Conservation (phyloP, 2,888 invertebrate genomes). For the Troides oblongomaculatus region DNA sequence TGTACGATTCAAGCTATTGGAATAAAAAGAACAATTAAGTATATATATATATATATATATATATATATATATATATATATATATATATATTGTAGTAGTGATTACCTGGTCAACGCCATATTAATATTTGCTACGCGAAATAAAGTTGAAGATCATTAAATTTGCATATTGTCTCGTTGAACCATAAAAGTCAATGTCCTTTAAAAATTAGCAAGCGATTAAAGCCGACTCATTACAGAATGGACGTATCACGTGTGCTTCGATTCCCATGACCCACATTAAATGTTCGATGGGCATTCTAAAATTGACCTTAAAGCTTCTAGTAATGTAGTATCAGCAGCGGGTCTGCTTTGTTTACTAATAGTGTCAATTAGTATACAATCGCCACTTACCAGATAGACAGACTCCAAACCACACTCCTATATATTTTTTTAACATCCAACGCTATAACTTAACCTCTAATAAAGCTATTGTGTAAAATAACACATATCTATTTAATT, state of each 20-base stretch:
- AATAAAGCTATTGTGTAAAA: not conserved
- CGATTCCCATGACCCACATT: constrained; percentile 65
- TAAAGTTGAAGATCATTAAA: constrained; percentile 29
- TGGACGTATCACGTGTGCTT: constrained; percentile 53
- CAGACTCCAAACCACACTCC: not conserved
- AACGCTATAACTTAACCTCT: not conserved
- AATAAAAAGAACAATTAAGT: not conserved
- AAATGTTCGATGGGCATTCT: constrained; percentile 34
- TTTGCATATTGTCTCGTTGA: constrained; percentile 41
- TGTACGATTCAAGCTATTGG: too few relatives aligned
- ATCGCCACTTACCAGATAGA: not conserved
- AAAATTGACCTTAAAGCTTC: constrained; percentile 28
- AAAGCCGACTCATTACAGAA: constrained; percentile 50
- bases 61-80: not conserved
- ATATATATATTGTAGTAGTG: not conserved
- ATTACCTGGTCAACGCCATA: not conserved
- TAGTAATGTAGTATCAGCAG: constrained; percentile 6
- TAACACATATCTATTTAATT: too few relatives aligned
- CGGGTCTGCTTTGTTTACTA: constrained; percentile 19
- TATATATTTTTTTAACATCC: not conserved
- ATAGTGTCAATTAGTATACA: not conserved
- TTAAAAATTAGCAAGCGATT: constrained; percentile 46
- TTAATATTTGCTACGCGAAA: not conserved
- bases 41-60: not conserved
- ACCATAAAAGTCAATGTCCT: constrained; percentile 54